Conservation (phyloP, 2,113 vertebrate species). For the Panthera leo region DNA sequence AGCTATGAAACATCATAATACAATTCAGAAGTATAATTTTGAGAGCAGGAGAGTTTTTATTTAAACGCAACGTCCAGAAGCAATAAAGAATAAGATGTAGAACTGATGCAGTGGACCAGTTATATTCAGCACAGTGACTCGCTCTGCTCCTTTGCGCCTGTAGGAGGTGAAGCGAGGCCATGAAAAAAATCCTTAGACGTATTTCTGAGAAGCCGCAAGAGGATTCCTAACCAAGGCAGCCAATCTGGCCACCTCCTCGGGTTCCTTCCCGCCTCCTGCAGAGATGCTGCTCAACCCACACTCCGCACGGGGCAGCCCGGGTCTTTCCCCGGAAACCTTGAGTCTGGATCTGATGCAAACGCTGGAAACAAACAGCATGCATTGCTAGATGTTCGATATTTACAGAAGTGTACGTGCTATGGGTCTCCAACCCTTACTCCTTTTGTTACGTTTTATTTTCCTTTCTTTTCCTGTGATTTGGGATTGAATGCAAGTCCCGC, state of each 20-base stretch:
- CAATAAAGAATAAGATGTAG: not conserved
- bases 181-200: not conserved
- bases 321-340: not conserved
- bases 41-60: not conserved
- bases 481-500: not conserved
- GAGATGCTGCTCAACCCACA: not conserved
- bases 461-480: not conserved
- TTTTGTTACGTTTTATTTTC: not conserved
- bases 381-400: rapidly evolving
- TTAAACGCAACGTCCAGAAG: not conserved
- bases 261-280: not conserved
- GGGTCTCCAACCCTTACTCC: not conserved
- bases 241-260: not conserved
- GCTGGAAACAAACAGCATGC: too few relatives aligned
- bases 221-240: conserved; percentile 51
- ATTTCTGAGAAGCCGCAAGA: conserved; percentile 69
- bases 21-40: not conserved
- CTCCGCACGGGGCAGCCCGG: too few relatives aligned
- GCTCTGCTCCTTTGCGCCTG: not conserved
- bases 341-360: too few relatives aligned
- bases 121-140: rapidly evolving
- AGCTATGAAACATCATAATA: not conserved
- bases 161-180: not conserved
- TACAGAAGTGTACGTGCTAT: not conserved
- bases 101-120: not conserved